Conservation (phyloP, 2,797 vertebrate genomes). For the Crocodylus rhombifer region DNA sequence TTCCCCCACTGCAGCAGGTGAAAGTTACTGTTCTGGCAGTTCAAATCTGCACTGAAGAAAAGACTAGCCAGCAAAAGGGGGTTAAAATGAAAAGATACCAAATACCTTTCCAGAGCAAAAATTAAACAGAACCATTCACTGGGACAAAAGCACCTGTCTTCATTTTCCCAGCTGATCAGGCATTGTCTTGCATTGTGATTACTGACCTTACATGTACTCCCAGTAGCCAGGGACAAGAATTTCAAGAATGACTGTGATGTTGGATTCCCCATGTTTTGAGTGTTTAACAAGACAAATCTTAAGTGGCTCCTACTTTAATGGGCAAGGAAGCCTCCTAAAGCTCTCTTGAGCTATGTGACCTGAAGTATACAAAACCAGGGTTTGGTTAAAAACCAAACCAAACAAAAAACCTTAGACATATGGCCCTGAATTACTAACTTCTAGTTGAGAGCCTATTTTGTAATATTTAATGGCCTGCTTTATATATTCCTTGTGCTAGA, state of each 20-base stretch:
- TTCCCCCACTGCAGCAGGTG: background rate
- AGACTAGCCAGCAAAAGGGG: background rate
- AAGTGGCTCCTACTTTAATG: background rate
- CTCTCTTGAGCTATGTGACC: no score
- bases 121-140: background rate
- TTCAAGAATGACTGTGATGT: background rate
- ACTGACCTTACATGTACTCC: background rate
- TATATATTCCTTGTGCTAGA: no score
- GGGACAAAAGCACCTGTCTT: background rate
- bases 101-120: background rate
- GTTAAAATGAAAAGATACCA: background rate
- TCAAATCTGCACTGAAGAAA: background rate
- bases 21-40: background rate
- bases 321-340: no score
- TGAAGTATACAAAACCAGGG: no score
- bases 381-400: no score
- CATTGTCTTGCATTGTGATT: background rate
- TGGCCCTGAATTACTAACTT: no score
- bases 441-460: no score
- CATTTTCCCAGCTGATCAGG: background rate
- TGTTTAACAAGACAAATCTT: background rate
- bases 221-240: rapidly evolving
- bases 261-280: background rate
- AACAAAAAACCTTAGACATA: no score
- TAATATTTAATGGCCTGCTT: no score